These are phyloP conservation scores for Drusus annulatus DNA, from an alignment of 1,140 invertebrate species.

Conservation along the genomic window DNA sequence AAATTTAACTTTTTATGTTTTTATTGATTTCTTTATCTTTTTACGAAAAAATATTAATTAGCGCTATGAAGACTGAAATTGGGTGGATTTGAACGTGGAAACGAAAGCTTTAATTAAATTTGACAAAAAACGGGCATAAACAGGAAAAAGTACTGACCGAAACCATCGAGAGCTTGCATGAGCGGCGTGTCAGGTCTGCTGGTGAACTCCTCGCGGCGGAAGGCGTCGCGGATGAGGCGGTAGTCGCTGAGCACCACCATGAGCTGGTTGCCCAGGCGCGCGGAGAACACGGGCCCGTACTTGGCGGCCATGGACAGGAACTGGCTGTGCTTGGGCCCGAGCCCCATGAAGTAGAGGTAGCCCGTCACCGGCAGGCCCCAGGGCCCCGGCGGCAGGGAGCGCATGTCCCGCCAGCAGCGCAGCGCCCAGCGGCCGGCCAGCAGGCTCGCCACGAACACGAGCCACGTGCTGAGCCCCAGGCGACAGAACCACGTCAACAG, in stretches of 20 bases:
- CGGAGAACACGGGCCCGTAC: slow-evolving; percentile 88
- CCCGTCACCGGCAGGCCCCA: slow-evolving; percentile 88
- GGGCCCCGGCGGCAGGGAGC: slow-evolving; percentile 85
- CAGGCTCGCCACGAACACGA: slow-evolving; percentile 70
- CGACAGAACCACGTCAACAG: slow-evolving; percentile 57
- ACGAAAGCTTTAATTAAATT: too few species aligned
- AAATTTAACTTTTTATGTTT: background rate
- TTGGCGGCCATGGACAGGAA: slow-evolving; percentile 81
- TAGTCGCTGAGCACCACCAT: slow-evolving; percentile 90
- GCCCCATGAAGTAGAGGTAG: slow-evolving; percentile 84
- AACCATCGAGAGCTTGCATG: slow-evolving; percentile 88
- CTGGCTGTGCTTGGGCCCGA: slow-evolving; percentile 82
- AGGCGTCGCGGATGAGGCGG: slow-evolving; percentile 86
- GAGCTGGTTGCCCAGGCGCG: slow-evolving; percentile 83
- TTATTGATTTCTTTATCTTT: too few species aligned
- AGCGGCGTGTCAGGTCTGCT: slow-evolving; percentile 88
- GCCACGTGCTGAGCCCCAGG: slow-evolving; percentile 65
- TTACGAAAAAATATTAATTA: too few species aligned
- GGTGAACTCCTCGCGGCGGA: slow-evolving; percentile 87
- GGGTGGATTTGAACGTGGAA: too few species aligned
- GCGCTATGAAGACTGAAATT: too few species aligned
- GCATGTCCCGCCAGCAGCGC: slow-evolving; percentile 69
- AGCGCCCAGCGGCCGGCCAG: slow-evolving; percentile 72
- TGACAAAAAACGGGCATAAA: too few species aligned
- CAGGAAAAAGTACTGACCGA: slow-evolving; percentile 78